A percentile compares a stretch with the other conserved stretches of the same genome.
Conservation (phyloP, 2,797 vertebrate species). For the Muraenolepis orangiensis region DNA sequence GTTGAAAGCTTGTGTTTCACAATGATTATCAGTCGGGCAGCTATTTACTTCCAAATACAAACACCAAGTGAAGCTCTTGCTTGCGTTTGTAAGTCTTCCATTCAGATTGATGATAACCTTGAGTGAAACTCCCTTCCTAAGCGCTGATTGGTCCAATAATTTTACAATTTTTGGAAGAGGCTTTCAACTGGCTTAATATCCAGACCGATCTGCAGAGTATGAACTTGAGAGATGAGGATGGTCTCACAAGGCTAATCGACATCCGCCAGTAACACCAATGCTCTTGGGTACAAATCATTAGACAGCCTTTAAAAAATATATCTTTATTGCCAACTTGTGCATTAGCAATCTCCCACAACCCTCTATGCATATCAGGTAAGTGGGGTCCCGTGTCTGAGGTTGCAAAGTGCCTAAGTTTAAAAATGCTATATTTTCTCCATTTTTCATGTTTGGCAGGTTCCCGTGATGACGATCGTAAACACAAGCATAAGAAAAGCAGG, state of each 20-base stretch:
- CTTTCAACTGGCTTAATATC: no score
- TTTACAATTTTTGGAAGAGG: background rate
- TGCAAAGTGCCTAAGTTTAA: no score
- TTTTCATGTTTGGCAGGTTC: constrained; percentile 34
- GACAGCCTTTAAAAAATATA: background rate
- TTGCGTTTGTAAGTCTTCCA: no score
- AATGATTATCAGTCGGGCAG: no score
- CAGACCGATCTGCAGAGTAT: background rate
- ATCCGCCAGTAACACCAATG: background rate
- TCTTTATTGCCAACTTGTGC: background rate
- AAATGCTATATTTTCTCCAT: constrained; percentile 1
- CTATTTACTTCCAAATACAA: no score
- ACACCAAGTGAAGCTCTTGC: no score
- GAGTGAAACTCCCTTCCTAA: no score
- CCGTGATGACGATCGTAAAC: constrained; percentile 37
- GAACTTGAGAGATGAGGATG: background rate
- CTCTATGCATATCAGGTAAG: no score
- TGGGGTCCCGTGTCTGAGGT: no score
- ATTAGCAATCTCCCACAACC: no score
- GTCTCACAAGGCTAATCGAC: background rate
- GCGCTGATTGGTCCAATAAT: background rate
- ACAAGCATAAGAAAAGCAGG: constrained; percentile 59
- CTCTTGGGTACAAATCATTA: background rate
- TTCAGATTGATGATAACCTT: no score
- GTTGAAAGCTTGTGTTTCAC: no score